Evolutionary conservation across 2,888 invertebrate species (phyloP).

Genomic region (Pachliopta kotzebuea): DNA sequence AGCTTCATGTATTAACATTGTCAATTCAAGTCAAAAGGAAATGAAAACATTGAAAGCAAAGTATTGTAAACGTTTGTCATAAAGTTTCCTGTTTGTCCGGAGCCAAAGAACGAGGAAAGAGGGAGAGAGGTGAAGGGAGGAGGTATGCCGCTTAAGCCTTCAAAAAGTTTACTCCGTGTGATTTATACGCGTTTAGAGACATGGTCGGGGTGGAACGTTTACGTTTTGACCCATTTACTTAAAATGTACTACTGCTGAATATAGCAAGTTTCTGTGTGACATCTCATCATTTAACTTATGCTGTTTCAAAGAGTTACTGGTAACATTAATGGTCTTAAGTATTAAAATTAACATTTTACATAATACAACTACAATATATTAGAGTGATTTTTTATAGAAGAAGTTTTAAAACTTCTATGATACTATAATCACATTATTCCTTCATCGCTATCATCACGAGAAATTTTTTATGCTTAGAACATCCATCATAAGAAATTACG

Average conservation of each 20-base stretch:
- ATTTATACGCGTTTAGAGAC: constrained; percentile 50
- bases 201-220: constrained; percentile 45
- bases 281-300: background rate
- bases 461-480: no score
- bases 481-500: no score
- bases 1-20: no score
- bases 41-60: constrained; percentile 13
- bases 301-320: no score
- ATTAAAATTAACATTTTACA: no score
- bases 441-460: no score
- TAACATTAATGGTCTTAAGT: no score
- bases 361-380: no score
- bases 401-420: no score
- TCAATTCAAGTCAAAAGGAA: background rate
- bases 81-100: constrained; percentile 20
- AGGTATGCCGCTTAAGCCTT: constrained; percentile 41
- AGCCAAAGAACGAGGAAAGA: constrained; percentile 8
- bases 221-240: constrained; percentile 48
- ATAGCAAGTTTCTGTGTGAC: constrained; percentile 8
- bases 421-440: no score
- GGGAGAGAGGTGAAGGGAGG: constrained; percentile 3
- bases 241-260: constrained; percentile 2
- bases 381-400: no score
- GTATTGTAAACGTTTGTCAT: constrained; percentile 19
- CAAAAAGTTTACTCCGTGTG: constrained; percentile 49